These are phyloP conservation scores for Calidris pygmaea DNA, from an alignment of 2,113 vertebrate genomes.

Conservation along the genomic window DNA sequence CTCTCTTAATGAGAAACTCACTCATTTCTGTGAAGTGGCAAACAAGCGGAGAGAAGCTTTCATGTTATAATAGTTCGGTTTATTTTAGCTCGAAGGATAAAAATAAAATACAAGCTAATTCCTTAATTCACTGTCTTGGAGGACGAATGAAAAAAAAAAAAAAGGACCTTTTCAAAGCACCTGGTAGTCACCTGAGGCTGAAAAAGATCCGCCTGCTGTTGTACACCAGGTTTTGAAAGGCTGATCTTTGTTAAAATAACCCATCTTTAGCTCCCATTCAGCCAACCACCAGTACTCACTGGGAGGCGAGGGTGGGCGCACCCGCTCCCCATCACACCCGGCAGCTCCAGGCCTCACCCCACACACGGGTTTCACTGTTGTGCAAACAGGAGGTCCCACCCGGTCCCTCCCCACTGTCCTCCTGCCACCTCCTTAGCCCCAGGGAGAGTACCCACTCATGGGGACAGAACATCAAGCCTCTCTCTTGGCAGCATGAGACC, in stretches of 20 bases:
- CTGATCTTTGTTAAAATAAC: background rate
- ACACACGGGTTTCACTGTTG: background rate
- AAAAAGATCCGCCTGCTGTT: background rate
- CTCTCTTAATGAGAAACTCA: background rate
- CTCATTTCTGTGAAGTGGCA: background rate
- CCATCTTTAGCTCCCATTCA: background rate
- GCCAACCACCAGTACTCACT: background rate
- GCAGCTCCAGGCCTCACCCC: background rate
- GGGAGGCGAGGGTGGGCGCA: background rate
- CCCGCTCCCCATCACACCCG: fast-evolving
- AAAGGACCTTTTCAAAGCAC: background rate
- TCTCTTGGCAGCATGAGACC: background rate
- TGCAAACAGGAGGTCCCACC: background rate
- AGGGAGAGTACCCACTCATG: fast-evolving
- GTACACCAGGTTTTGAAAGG: background rate
- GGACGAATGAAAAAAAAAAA: too few species aligned
- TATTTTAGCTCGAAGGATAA: background rate
- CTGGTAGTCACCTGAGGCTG: background rate
- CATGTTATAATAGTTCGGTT: background rate
- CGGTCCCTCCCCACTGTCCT: fast-evolving
- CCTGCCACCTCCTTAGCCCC: background rate
- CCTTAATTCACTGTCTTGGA: background rate
- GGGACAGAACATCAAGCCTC: fast-evolving
- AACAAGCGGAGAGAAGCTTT: background rate
- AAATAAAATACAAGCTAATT: background rate